phyloP scores from a whole-genome alignment of 2,797 vertebrate genomes.

The Chiroxiphia lanceolata region DNA sequence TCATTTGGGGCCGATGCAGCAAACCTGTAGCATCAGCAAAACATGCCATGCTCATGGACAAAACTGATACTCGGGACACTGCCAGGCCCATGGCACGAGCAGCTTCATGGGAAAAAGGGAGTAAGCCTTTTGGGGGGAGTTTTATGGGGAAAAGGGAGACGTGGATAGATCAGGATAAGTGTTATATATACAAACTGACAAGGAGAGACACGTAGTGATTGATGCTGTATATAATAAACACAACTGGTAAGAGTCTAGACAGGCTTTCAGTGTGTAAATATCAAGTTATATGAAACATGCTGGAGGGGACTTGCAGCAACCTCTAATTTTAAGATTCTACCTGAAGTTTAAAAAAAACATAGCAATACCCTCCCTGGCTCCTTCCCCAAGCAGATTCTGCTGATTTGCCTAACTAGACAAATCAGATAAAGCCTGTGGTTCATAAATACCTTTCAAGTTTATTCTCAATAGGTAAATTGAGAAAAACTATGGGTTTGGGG shows the following conservation, averaged over 20 bases:
- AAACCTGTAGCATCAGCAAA: background rate
- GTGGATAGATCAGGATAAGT: background rate
- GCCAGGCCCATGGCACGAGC: background rate
- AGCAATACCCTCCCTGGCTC: background rate
- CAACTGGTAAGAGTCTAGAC: conserved; percentile 1
- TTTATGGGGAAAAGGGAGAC: background rate
- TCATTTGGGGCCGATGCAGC: background rate
- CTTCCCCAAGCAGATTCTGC: background rate
- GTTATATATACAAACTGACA: background rate
- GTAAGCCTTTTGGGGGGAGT: background rate
- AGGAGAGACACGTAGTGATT: background rate
- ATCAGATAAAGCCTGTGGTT: background rate
- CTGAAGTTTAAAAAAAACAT: background rate
- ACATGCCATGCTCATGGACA: rapidly evolving
- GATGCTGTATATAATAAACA: background rate
- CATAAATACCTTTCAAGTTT: background rate
- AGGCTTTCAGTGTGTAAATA: background rate
- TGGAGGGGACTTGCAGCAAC: background rate
- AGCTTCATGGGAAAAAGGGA: background rate
- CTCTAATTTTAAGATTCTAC: background rate
- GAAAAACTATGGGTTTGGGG: background rate
- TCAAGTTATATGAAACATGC: background rate
- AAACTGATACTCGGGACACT: background rate
- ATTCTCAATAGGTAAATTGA: background rate
- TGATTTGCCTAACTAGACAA: conserved; percentile 3